Percentiles rank a stretch among this genome's conserved stretches.
Conservation (phyloP, 2,797 vertebrate species). For the Varecia variegata region DNA sequence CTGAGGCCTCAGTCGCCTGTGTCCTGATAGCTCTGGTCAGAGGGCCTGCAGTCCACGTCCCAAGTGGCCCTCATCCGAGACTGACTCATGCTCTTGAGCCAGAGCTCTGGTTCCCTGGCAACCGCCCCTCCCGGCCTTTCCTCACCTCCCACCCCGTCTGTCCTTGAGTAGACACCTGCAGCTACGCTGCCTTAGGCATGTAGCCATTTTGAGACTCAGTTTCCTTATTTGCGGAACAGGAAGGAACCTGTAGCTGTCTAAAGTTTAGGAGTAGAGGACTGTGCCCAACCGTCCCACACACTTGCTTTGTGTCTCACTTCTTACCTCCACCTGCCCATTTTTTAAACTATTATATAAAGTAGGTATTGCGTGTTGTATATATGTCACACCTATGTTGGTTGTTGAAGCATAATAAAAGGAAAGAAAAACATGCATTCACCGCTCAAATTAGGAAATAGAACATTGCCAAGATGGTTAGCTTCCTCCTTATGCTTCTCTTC, state of each 20-base stretch:
- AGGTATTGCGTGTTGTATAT: rapidly evolving
- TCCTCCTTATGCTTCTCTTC: too few relatives aligned
- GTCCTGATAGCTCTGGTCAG: background rate
- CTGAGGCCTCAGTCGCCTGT: rapidly evolving
- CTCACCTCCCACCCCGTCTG: background rate
- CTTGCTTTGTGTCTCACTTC: background rate
- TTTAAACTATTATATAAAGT: background rate
- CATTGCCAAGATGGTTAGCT: rapidly evolving
- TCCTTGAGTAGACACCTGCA: background rate
- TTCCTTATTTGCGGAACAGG: background rate
- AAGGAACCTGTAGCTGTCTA: background rate
- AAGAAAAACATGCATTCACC: rapidly evolving
- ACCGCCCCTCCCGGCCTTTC: background rate
- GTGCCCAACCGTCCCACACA: background rate
- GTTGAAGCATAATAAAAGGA: background rate
- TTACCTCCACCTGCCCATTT: rapidly evolving
- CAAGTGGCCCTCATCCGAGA: background rate
- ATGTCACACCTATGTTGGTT: rapidly evolving
- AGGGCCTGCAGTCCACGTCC: rapidly evolving
- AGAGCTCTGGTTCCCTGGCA: background rate
- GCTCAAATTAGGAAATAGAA: background rate
- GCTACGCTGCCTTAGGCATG: rapidly evolving
- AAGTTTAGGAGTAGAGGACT: background rate
- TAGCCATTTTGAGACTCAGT: background rate
- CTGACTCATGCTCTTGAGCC: rapidly evolving